phyloP scores from a whole-genome alignment of 2,888 invertebrate genomes.

The Lumbricus terrestris region DNA sequence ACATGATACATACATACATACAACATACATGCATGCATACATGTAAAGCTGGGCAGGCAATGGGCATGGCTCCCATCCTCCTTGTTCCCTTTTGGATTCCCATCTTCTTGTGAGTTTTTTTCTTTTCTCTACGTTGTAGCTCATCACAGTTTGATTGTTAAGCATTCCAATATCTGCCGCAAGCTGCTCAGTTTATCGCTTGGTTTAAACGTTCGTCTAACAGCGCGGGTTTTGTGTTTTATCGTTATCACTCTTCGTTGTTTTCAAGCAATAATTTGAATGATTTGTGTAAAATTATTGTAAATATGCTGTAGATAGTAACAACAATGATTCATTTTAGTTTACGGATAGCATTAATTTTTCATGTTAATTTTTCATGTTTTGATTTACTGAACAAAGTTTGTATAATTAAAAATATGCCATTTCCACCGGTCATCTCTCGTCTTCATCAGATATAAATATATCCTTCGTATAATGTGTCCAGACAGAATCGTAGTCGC shows the following conservation, averaged over 20 bases:
- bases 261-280: neutral
- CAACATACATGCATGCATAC: too few relatives aligned
- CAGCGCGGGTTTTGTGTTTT: neutral
- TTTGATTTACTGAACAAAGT: neutral
- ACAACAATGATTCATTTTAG: neutral
- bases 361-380: too few relatives aligned
- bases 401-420: neutral
- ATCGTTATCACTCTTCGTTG: neutral
- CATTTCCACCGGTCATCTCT: neutral
- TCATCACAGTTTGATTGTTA: neutral
- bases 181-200: neutral
- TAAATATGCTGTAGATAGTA: conserved; percentile 3
- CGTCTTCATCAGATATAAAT: neutral
- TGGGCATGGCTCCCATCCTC: too few relatives aligned
- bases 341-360: neutral
- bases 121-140: neutral
- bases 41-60: too few relatives aligned
- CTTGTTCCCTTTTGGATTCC: too few relatives aligned
- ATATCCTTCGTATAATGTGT: neutral
- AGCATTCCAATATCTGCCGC: neutral
- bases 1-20: too few relatives aligned
- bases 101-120: too few relatives aligned
- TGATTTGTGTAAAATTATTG: neutral
- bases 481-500: too few relatives aligned
- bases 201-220: neutral